Base-by-base conservation (phyloP, 2,888 invertebrate species). In the Lamellibrachia columna region DNA sequence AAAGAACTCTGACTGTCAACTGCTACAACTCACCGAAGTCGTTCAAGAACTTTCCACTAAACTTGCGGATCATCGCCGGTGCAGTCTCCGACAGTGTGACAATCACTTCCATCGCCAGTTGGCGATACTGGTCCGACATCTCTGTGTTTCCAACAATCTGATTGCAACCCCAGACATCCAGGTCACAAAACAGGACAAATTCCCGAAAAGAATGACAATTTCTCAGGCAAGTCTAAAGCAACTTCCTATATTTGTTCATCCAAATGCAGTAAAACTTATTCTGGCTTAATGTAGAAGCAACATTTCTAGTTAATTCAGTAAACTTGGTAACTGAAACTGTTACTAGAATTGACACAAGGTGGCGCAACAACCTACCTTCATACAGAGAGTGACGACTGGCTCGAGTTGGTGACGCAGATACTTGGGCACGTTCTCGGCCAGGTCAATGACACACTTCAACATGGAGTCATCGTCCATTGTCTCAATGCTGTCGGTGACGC, bases 41-140 rank as follows among this genome's bases (percentile, higher is more conserved):
- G 52, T 98, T 97, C 94, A 99, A 97, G 94, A 98, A 98, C 96
- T 98, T 98, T 53, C 52, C 92, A 58, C 97, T 93, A 94, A 95
- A 95, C 97, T 99, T 99, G 93, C 99, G 98, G 90, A 99, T 98
- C 98, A 99, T 99, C 3, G 99, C 98, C 0, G 99, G 98, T 7
- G 99, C 99, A 58, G 98, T 98, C 97, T 99, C 99, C 91, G 99
- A 98, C 94, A 99, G 97, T 0, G 98, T 98, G 7, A 97, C 97
- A 93, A 99, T 98, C 15, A 98, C 98, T 97, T 99, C 99, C 90
- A 99, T 97, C 0, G 98, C 98, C 93, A 99, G 97, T 96, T 99
- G 99, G 40, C 94, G 97, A 98, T 98, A 98, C 93, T 98, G 95
- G 92, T 97, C 97, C 55, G 96, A 95, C 91, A 96, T 94, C 55